Evolutionary conservation across 2,113 vertebrate species (phyloP).

Genomic region (Ifrita kowaldi): DNA sequence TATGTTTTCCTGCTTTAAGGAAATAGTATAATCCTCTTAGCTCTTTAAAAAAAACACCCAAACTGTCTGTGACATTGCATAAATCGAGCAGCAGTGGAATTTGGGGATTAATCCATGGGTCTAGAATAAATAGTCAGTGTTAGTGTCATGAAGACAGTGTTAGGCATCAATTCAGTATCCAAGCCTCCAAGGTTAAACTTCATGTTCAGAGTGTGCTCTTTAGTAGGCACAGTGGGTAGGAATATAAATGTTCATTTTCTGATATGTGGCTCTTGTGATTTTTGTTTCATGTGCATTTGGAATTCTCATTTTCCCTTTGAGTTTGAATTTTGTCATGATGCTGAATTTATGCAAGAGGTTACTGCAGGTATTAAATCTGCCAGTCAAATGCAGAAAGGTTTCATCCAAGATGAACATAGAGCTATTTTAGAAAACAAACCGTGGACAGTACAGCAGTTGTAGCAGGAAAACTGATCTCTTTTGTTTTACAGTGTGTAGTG

Average conservation of each 20-base stretch:
- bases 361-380: not conserved
- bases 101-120: not conserved
- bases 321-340: not conserved
- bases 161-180: not conserved
- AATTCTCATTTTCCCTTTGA: not conserved
- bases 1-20: not conserved
- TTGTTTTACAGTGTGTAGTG: not conserved
- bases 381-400: not conserved
- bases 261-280: not conserved
- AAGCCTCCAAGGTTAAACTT: not conserved
- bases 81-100: not conserved
- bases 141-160: not conserved
- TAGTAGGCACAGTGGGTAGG: not conserved
- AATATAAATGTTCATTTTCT: not conserved
- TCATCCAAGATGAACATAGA: not conserved
- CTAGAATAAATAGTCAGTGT: not conserved
- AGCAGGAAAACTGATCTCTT: not conserved
- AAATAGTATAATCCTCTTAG: conserved; percentile 23
- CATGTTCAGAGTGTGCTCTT: not conserved
- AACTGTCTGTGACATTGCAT: not conserved
- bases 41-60: not conserved
- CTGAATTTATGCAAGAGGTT: not conserved
- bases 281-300: not conserved
- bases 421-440: not conserved
- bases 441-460: not conserved